Percentiles rank a stretch among this genome's conserved stretches.
phyloP scores from a whole-genome alignment of 2,113 vertebrate species.

The Romanogobio albipinnatus region DNA sequence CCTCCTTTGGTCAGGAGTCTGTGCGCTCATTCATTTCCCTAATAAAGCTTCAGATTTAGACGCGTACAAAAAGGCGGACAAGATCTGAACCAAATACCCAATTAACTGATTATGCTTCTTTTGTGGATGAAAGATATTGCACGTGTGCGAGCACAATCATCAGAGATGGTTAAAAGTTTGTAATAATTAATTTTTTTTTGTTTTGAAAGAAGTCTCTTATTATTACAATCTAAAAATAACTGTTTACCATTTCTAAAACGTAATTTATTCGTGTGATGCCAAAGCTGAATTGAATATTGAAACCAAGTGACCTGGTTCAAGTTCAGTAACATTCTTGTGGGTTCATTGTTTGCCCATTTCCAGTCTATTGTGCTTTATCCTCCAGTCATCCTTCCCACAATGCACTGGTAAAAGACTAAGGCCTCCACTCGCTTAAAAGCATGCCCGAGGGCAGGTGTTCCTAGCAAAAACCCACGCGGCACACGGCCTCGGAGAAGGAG shows the following conservation, averaged over 20 bases:
- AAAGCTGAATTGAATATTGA: background rate
- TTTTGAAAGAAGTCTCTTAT: background rate
- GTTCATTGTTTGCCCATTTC: conserved; percentile 28
- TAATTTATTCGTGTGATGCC: background rate
- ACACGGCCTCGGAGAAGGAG: background rate
- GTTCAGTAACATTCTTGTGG: background rate
- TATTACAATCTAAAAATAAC: background rate
- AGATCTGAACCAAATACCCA: background rate
- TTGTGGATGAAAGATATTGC: background rate
- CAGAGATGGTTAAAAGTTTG: background rate
- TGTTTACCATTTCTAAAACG: background rate
- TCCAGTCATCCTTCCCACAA: conserved; percentile 18
- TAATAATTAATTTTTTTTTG: background rate
- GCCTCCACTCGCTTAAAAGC: background rate
- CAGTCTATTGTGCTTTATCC: conserved; percentile 1
- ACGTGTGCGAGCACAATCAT: background rate
- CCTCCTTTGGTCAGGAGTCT: conserved; percentile 35
- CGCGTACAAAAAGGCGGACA: background rate
- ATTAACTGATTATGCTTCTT: background rate
- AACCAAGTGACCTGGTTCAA: background rate
- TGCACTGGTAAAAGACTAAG: conserved; percentile 33
- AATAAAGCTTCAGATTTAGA: conserved; percentile 12
- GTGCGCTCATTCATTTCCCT: background rate
- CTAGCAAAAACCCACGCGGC: background rate
- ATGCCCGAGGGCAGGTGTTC: conserved; percentile 26